These are phyloP conservation scores for Pemphigus obesinymphae DNA, from an alignment of 1,140 invertebrate genomes.

Conservation along the genomic window DNA sequence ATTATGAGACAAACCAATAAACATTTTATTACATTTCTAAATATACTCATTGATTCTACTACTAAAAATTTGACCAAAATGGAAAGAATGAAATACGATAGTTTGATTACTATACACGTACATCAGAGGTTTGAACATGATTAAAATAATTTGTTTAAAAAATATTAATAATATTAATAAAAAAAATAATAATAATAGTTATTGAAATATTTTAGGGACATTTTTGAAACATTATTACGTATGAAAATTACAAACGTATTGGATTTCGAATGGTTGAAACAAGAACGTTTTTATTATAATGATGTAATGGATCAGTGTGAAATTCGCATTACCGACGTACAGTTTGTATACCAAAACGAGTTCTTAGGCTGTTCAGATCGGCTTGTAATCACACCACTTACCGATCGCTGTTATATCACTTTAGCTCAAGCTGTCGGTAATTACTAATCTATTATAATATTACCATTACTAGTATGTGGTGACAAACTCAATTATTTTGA, in stretches of 20 bases:
- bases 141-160: too few species aligned
- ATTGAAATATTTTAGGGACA: constrained; percentile 61
- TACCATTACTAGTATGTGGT: too few species aligned
- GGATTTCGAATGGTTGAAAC: constrained; percentile 96
- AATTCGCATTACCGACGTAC: constrained; percentile 88
- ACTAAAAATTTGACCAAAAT: constrained; percentile 85
- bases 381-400: constrained; percentile 84
- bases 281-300: constrained; percentile 93
- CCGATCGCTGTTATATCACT: constrained; percentile 87
- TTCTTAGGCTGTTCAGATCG: constrained; percentile 85
- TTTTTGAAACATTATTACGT: constrained; percentile 61
- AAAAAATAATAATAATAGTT: too few species aligned
- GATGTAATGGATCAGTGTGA: constrained; percentile 72
- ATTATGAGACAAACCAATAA: constrained; percentile 95
- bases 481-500: too few species aligned
- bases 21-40: constrained; percentile 84
- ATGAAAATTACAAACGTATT: constrained; percentile 76
- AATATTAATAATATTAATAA: too few species aligned
- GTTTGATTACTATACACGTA: constrained; percentile 93
- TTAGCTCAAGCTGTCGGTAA: constrained; percentile 56
- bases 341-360: constrained; percentile 87
- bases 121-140: constrained; percentile 73
- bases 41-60: constrained; percentile 91
- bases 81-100: constrained; percentile 92
- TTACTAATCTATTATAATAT: not conserved